phyloP scores from a whole-genome alignment of 2,797 vertebrate genomes.

The Manis crassicaudata region DNA sequence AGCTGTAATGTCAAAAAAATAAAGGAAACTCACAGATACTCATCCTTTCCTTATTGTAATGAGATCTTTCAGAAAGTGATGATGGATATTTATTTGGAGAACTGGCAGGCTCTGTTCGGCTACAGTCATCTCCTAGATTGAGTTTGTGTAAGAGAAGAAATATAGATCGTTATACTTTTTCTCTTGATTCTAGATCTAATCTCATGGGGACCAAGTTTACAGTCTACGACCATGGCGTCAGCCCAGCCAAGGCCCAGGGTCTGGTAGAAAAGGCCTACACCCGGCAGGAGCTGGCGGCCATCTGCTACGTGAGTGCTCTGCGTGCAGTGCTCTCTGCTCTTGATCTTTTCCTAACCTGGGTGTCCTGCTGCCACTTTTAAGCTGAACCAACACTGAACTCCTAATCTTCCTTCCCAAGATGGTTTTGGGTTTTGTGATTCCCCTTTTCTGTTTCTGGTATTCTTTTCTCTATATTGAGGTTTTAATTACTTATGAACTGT shows the following conservation, averaged over 20 bases:
- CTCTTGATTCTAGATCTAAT: constrained; percentile 91
- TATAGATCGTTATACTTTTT: constrained; percentile 35
- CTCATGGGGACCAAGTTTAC: constrained; percentile 99
- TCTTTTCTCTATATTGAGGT: background rate
- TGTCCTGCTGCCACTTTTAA: background rate
- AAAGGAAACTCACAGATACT: background rate
- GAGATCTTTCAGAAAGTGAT: background rate
- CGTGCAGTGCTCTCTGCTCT: accelerated
- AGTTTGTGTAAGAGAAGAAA: constrained; percentile 6
- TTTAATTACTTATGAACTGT: background rate
- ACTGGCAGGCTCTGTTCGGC: background rate
- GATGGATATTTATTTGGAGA: background rate
- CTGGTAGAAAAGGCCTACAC: constrained; percentile 91
- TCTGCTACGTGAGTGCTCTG: constrained; percentile 93
- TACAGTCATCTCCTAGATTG: background rate
- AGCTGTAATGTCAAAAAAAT: background rate
- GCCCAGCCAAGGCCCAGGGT: constrained; percentile 92
- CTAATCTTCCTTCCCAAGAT: background rate
- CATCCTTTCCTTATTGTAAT: background rate
- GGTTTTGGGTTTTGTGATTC: background rate
- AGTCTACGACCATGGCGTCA: constrained; percentile 95
- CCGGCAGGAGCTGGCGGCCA: constrained; percentile 95
- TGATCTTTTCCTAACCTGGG: background rate
- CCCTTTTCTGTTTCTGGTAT: background rate
- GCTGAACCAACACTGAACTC: background rate